phyloP scores from a whole-genome alignment of 1,140 invertebrate species.

The Bombus consobrinus region DNA sequence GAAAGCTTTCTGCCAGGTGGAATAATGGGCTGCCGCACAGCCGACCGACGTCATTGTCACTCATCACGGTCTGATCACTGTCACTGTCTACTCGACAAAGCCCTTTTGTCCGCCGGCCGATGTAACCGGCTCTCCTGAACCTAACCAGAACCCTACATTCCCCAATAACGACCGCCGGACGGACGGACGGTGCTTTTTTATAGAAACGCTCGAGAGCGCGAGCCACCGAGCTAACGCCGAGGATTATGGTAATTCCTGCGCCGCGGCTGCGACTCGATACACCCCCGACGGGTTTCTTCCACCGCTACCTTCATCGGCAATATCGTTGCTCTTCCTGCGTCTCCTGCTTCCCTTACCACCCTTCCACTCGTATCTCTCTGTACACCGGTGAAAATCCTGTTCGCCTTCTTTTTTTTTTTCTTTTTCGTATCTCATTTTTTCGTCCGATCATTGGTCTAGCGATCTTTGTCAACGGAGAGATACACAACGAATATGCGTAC shows the following conservation, averaged over 20 bases:
- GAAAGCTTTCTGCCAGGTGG: conserved; percentile 72
- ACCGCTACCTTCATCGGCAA: not conserved
- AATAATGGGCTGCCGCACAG: conserved; percentile 71
- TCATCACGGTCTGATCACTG: conserved; percentile 72
- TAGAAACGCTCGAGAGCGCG: conserved; percentile 19
- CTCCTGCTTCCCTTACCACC: not conserved
- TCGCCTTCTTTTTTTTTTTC: not conserved
- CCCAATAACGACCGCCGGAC: conserved; percentile 64
- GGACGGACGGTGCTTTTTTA: conserved; percentile 33
- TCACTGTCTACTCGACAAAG: conserved; percentile 71
- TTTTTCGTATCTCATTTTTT: too few relatives aligned
- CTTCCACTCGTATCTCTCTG: not conserved
- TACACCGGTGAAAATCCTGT: conserved; percentile 25
- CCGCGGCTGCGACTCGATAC: conserved; percentile 29
- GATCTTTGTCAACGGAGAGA: too few relatives aligned
- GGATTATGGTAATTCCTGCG: conserved; percentile 62
- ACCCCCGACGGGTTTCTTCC: conserved; percentile 27
- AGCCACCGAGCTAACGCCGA: conserved; percentile 36
- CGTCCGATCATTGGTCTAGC: too few relatives aligned
- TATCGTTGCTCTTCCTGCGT: not conserved
- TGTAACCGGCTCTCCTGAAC: conserved; percentile 67
- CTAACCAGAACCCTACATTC: conserved; percentile 59
- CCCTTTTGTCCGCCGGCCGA: conserved; percentile 66
- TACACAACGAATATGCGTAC: too few relatives aligned
- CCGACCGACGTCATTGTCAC: conserved; percentile 72